These are phyloP conservation scores for Sminthurinus aureus DNA, from an alignment of 2,888 invertebrate genomes.

Conservation along the genomic window DNA sequence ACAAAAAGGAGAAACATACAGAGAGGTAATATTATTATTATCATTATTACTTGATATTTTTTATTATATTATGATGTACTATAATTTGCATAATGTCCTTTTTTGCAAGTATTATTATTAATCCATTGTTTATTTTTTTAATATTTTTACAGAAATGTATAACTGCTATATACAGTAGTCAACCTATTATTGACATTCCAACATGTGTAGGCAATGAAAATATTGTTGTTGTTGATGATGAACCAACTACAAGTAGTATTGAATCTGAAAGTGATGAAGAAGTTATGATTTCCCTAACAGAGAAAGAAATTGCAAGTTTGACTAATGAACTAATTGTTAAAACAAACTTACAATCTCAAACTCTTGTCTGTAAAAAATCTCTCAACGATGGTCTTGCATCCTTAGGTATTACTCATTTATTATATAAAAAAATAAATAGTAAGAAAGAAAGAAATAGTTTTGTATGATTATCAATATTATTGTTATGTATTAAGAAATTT, in stretches of 20 bases:
- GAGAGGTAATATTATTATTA: constrained; percentile 34
- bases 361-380: constrained; percentile 28
- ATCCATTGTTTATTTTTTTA: not conserved
- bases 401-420: constrained; percentile 21
- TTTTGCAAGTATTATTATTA: constrained; percentile 1
- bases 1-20: constrained; percentile 37
- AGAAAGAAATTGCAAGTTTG: constrained; percentile 34
- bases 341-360: constrained; percentile 37
- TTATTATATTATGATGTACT: not conserved
- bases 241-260: not conserved
- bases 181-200: constrained; percentile 37
- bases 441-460: no score
- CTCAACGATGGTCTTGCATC: constrained; percentile 12
- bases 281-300: not conserved
- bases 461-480: not conserved
- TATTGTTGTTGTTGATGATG: constrained; percentile 28
- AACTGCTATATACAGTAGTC: not conserved
- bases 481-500: not conserved
- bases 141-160: constrained; percentile 29
- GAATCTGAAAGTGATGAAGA: constrained; percentile 24
- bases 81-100: not conserved
- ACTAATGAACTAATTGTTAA: constrained; percentile 36
- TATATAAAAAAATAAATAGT: not conserved
- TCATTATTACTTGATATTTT: not conserved
- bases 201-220: constrained; percentile 28